These are phyloP conservation scores for Hybognathus amarus DNA, from an alignment of 2,797 vertebrate genomes.

Conservation along the genomic window DNA sequence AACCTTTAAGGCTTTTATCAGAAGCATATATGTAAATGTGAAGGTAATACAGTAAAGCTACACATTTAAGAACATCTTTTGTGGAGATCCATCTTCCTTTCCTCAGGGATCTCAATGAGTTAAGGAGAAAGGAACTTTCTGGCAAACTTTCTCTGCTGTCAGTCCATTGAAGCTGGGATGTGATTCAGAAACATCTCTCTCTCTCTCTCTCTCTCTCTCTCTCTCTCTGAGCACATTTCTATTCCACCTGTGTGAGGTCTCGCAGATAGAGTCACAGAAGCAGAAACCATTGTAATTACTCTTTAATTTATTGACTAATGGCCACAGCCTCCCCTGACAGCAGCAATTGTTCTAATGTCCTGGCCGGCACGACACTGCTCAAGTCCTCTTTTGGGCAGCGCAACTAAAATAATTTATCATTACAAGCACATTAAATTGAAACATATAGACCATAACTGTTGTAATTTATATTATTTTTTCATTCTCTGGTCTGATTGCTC, in stretches of 20 bases:
- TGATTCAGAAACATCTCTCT: slow-evolving; percentile 46
- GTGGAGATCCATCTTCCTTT: neutral
- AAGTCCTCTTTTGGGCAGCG: slow-evolving; percentile 82
- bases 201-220: neutral
- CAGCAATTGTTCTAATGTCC: slow-evolving; percentile 82
- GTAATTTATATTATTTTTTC: slow-evolving; percentile 80
- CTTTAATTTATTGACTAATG: slow-evolving; percentile 89
- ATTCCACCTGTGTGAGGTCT: slow-evolving; percentile 83
- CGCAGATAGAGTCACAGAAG: slow-evolving; percentile 85
- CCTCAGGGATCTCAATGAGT: slow-evolving; percentile 9
- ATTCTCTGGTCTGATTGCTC: slow-evolving; percentile 48
- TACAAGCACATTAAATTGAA: slow-evolving; percentile 87
- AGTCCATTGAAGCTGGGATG: slow-evolving; percentile 30
- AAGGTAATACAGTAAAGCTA: neutral
- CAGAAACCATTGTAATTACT: slow-evolving; percentile 84
- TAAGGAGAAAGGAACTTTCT: slow-evolving; percentile 20
- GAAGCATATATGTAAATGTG: neutral
- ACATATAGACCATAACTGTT: slow-evolving; percentile 83
- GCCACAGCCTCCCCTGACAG: slow-evolving; percentile 83
- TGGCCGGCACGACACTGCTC: slow-evolving; percentile 51
- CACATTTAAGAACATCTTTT: neutral
- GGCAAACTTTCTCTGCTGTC: slow-evolving; percentile 15
- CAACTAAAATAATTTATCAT: slow-evolving; percentile 87
- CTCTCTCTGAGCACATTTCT: slow-evolving; percentile 74
- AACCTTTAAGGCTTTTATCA: neutral